These are phyloP conservation scores for Phymastichus coffea DNA, from an alignment of 1,140 invertebrate genomes.

Conservation along the genomic window DNA sequence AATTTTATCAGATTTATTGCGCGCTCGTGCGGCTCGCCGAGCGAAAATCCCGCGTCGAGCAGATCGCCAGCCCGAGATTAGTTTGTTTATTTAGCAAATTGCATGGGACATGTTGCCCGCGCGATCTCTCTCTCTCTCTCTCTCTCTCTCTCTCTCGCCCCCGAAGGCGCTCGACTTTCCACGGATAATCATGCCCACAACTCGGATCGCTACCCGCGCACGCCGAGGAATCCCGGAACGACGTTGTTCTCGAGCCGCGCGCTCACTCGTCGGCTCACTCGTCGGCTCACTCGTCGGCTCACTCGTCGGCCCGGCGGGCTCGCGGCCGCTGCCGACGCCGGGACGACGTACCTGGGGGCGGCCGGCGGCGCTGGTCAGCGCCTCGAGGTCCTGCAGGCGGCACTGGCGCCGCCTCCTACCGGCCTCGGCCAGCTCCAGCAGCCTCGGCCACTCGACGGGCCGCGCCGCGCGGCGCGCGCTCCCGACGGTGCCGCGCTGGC, in stretches of 20 bases:
- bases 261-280: not conserved
- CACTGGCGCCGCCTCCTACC: constrained; percentile 29
- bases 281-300: constrained; percentile 29
- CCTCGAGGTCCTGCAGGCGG: constrained; percentile 42
- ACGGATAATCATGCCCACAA: too few species aligned
- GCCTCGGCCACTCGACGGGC: constrained; percentile 57
- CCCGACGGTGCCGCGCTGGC: too few species aligned
- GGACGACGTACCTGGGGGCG: constrained; percentile 16
- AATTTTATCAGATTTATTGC: too few species aligned
- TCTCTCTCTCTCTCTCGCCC: not conserved
- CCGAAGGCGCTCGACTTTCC: not conserved
- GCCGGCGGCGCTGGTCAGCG: constrained; percentile 30
- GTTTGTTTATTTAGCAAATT: too few species aligned
- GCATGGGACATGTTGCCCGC: too few species aligned
- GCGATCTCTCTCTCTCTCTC: not conserved
- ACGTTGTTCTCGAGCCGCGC: not conserved
- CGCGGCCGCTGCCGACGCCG: constrained; percentile 29
- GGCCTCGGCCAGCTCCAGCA: constrained; percentile 53
- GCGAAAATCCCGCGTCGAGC: too few species aligned
- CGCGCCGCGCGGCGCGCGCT: too few species aligned
- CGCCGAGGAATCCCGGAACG: too few species aligned
- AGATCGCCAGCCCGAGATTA: too few species aligned
- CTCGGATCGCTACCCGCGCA: too few species aligned
- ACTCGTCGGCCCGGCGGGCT: constrained; percentile 42
- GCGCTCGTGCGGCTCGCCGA: too few species aligned